These are phyloP conservation scores for Pantherophis alleghaniensis DNA, from an alignment of 2,797 vertebrate species.

Conservation along the genomic window DNA sequence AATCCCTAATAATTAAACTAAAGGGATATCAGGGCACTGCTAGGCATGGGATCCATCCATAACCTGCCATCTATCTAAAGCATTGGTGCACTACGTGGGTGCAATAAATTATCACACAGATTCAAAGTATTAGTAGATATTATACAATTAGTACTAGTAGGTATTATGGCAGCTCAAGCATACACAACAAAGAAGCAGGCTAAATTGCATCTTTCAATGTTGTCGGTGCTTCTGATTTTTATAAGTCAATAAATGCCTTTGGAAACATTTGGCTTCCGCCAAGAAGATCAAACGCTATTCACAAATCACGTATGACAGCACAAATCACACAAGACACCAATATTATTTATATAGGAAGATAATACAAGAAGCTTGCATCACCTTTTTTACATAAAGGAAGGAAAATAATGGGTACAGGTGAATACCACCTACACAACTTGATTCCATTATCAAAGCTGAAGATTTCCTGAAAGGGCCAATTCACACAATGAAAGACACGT, in stretches of 20 bases:
- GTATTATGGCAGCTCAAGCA: conserved; percentile 29
- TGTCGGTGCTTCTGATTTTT: conserved; percentile 34
- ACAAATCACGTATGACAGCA: conserved; percentile 52
- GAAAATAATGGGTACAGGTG: conserved; percentile 3
- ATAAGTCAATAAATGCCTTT: conserved; percentile 44
- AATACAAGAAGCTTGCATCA: conserved; percentile 30
- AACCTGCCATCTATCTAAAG: not conserved
- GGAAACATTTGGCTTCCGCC: conserved; percentile 44
- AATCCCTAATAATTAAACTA: not conserved
- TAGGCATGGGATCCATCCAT: not conserved
- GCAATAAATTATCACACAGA: not conserved
- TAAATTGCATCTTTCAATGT: conserved; percentile 39
- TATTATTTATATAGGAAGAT: conserved; percentile 26
- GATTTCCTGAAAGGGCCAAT: not conserved
- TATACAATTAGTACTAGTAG: conserved; percentile 31
- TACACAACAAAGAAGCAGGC: conserved; percentile 41
- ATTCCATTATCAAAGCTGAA: not conserved
- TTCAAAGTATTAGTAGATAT: conserved; percentile 27
- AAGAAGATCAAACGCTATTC: conserved; percentile 38
- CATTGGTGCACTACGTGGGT: conserved; percentile 15
- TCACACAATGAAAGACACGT: not conserved
- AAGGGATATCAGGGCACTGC: not conserved
- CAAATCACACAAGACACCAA: conserved; percentile 42
- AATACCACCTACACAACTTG: not conserved
- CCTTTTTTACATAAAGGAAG: not conserved